Percentiles rank a stretch among this genome's conserved stretches.
phyloP scores from a whole-genome alignment of 1,140 invertebrate species.

The Meloidogyne hapla region DNA sequence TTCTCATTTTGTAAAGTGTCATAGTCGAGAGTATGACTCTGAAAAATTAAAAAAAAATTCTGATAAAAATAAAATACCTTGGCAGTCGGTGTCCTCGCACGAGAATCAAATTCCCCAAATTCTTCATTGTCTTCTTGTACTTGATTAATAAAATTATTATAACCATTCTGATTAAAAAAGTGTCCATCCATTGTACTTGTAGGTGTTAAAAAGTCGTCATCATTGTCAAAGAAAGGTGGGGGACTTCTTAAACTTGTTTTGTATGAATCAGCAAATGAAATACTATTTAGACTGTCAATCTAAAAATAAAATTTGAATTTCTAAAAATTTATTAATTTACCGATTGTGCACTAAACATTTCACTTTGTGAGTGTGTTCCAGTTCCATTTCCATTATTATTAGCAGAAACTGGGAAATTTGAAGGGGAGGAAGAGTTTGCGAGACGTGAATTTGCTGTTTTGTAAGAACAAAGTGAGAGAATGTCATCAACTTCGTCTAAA shows the following conservation, averaged over 20 bases:
- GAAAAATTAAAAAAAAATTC: too few relatives aligned
- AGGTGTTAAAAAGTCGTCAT: constrained; percentile 20
- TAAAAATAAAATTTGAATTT: neutral
- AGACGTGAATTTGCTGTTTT: constrained; percentile 52
- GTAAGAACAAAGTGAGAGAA: constrained; percentile 50
- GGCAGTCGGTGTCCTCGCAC: constrained; percentile 1
- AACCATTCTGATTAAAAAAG: constrained; percentile 3
- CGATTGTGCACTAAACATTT: constrained; percentile 1
- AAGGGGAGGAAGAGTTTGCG: constrained; percentile 18
- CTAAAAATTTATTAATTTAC: neutral
- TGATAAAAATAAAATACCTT: constrained; percentile 4
- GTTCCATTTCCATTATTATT: neutral
- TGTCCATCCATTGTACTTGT: constrained; percentile 11
- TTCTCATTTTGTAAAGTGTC: constrained; percentile 40
- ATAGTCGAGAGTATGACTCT: constrained; percentile 38
- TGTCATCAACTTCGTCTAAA: constrained; percentile 38
- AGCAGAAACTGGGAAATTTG: constrained; percentile 5
- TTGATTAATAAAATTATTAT: neutral
- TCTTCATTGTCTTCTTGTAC: neutral
- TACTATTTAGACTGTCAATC: constrained; percentile 16
- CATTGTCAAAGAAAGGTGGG: constrained; percentile 9
- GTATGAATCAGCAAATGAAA: constrained; percentile 21
- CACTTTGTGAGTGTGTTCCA: neutral
- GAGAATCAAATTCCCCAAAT: neutral
- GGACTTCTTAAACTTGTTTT: constrained; percentile 26